Conservation (phyloP, 2,113 vertebrate genomes). For the Ctenomys sociabilis region DNA sequence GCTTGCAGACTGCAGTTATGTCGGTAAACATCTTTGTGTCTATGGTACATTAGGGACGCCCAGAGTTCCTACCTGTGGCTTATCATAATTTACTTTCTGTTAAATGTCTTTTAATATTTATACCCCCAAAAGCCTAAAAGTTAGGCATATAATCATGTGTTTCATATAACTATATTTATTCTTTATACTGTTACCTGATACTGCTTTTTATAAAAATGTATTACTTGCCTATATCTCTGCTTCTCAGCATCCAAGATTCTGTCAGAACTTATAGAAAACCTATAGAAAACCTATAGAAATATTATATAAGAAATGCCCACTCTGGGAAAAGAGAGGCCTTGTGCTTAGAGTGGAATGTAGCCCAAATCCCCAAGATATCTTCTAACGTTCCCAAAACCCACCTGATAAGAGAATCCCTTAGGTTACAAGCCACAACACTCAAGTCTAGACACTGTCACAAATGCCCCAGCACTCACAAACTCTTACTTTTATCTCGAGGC, state of each 20-base stretch:
- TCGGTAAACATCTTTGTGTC: not conserved
- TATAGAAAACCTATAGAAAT: not conserved
- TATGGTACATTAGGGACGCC: not conserved
- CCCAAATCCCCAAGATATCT: not conserved
- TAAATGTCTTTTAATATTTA: not conserved
- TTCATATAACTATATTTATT: not conserved
- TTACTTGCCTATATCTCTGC: not conserved
- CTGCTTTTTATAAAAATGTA: constrained; percentile 2
- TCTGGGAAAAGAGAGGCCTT: not conserved
- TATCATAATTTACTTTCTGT: not conserved
- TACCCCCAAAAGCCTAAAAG: not conserved
- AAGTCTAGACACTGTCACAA: not conserved
- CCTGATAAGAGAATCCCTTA: not conserved
- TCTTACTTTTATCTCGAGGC: not conserved
- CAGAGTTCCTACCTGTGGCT: not conserved
- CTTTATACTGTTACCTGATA: not conserved
- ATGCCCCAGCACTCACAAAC: not conserved
- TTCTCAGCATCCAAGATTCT: not conserved
- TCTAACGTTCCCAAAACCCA: not conserved
- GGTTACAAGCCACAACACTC: not conserved
- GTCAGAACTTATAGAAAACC: not conserved
- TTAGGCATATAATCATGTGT: constrained; percentile 34
- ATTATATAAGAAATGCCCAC: not conserved
- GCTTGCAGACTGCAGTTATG: not conserved
- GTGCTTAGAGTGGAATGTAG: not conserved